A percentile compares a stretch with the other conserved stretches of the same genome.
Evolutionary conservation across 2,888 invertebrate species (phyloP).

Genomic region (Sycophila texana): DNA sequence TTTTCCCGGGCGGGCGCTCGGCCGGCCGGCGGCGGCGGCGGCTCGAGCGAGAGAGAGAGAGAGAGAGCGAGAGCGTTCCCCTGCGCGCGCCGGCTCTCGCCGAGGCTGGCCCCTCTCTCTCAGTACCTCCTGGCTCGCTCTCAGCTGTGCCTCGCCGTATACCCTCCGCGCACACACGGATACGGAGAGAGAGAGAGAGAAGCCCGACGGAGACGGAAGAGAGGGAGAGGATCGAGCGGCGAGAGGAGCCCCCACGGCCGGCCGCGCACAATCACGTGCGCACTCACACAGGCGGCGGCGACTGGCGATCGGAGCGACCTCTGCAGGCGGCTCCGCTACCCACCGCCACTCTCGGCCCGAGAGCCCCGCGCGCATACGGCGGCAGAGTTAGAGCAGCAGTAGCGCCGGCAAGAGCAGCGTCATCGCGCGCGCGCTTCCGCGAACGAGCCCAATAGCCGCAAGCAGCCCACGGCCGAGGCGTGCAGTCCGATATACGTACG

Average conservation of each 20-base stretch:
- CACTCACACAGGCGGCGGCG: background rate
- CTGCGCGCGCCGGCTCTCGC: constrained; percentile 47
- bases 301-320: constrained; percentile 66
- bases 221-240: too few relatives aligned
- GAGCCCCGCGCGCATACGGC: constrained; percentile 42
- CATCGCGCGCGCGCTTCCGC: background rate
- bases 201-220: too few relatives aligned
- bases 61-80: constrained; percentile 53
- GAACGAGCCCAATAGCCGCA: background rate
- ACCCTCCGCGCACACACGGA: background rate
- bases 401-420: constrained; percentile 10
- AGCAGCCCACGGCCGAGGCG: background rate
- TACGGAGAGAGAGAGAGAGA: too few relatives aligned
- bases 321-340: constrained; percentile 71
- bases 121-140: constrained; percentile 60
- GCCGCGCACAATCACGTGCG: too few relatives aligned
- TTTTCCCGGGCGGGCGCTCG: constrained; percentile 71
- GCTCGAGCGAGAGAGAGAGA: constrained; percentile 19
- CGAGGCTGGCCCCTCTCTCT: constrained; percentile 66
- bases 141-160: constrained; percentile 61
- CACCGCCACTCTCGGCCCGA: constrained; percentile 78
- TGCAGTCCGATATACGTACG: too few relatives aligned
- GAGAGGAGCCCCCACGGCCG: too few relatives aligned
- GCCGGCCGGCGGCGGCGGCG: constrained; percentile 71
- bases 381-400: background rate